Conservation (phyloP, 2,888 invertebrate genomes). For the Platerodrilus igneus region DNA sequence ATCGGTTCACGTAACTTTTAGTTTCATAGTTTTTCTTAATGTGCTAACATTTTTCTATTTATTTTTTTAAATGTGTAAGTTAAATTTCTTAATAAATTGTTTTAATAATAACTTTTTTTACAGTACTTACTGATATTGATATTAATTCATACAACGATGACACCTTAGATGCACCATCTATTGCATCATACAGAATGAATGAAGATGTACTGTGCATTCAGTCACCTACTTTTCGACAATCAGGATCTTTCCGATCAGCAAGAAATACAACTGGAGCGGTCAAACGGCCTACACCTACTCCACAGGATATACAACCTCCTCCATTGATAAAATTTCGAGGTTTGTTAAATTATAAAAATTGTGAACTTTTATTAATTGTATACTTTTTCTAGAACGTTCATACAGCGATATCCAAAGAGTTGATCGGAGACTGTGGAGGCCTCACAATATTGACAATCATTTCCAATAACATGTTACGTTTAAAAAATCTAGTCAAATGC, state of each 20-base stretch:
- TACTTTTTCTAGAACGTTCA: slow-evolving; percentile 52
- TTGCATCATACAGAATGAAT: slow-evolving; percentile 44
- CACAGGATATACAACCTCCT: slow-evolving; percentile 37
- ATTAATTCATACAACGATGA: slow-evolving; percentile 50
- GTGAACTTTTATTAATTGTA: slow-evolving; percentile 1
- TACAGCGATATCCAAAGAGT: slow-evolving; percentile 56
- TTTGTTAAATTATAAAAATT: slow-evolving; percentile 28
- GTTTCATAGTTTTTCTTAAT: no score
- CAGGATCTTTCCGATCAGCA: slow-evolving; percentile 41
- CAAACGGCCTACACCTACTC: slow-evolving; percentile 32
- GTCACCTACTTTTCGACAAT: slow-evolving; percentile 40
- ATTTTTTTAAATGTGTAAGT: slow-evolving; percentile 2
- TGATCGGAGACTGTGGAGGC: slow-evolving; percentile 41
- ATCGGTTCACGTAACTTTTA: no score
- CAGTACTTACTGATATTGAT: slow-evolving; percentile 58
- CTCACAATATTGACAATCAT: slow-evolving; percentile 24
- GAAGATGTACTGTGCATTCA: slow-evolving; percentile 44
- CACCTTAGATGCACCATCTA: slow-evolving; percentile 43
- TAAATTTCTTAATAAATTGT: background rate
- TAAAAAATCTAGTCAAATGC: slow-evolving; percentile 17
- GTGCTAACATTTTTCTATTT: no score
- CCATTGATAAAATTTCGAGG: slow-evolving; percentile 48
- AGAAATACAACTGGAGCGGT: slow-evolving; percentile 34
- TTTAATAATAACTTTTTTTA: slow-evolving; percentile 25
- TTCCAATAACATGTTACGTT: slow-evolving; percentile 13